phyloP scores from a whole-genome alignment of 1,140 invertebrate genomes.

The Magallana gigas region DNA sequence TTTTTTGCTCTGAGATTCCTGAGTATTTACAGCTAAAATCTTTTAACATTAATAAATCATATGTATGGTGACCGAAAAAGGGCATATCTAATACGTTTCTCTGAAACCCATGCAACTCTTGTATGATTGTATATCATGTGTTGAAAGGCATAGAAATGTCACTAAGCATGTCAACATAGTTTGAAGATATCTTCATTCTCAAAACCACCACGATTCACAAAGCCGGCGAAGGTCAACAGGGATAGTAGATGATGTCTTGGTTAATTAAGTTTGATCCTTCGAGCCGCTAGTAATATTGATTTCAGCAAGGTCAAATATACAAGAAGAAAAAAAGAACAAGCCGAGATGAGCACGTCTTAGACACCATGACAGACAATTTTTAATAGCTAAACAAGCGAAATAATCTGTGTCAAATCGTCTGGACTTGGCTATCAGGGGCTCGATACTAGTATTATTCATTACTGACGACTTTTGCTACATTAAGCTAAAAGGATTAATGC shows the following conservation, averaged over 20 bases:
- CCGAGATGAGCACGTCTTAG: not conserved
- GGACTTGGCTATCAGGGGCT: not conserved
- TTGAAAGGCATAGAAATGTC: no score
- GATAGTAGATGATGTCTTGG: not conserved
- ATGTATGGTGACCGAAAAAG: no score
- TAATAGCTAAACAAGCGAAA: not conserved
- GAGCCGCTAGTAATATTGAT: conserved; percentile 30
- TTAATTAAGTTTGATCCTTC: conserved; percentile 30
- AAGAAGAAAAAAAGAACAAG: conserved; percentile 14
- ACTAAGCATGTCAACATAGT: no score
- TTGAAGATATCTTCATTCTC: no score
- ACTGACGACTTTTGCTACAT: not conserved
- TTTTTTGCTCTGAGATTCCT: not conserved
- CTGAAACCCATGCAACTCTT: no score
- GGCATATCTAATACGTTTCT: no score
- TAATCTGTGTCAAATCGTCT: conserved; percentile 7
- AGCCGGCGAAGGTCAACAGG: not conserved
- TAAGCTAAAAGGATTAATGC: not conserved
- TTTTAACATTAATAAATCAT: not conserved
- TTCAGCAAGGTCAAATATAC: conserved; percentile 37
- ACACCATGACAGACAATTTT: conserved; percentile 1
- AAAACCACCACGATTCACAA: not conserved
- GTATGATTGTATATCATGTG: no score
- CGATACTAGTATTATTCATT: not conserved
- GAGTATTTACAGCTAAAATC: not conserved